Base-by-base conservation (phyloP, 2,888 invertebrate species). In the Candidula unifasciata region DNA sequence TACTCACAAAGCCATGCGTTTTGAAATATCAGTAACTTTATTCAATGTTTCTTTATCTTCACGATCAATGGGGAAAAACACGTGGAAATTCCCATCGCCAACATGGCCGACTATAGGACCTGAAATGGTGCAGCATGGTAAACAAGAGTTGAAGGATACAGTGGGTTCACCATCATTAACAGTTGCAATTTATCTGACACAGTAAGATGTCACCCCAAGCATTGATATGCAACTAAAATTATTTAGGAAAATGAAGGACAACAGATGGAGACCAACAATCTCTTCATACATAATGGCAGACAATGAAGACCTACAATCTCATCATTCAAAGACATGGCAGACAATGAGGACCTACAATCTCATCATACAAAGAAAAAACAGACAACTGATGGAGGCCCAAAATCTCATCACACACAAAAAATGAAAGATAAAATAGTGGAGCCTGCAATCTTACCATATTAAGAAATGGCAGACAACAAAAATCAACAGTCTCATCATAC, bases 81-180 rank as follows among this genome's bases (percentile, higher is more conserved):
- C 90, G 88, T 95, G 95, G 90, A 95, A 95, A 90, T 95, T 95
- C 0, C 95, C 95, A 91, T 95, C 95, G 1, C 95, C 95, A 64
- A 95, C 95, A 90, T 95, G 95, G 3, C 95, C 95, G 2, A 95
- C 93, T 52, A 95, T 94, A 0, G 94, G 93, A 85, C 94, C 94
- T 94, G 74, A 74, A 74, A 74, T 33, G 13, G 54, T 54, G 30
- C 54, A 74, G 30, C 54, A 74, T 18, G 18, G 52, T 74, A 54
- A 74, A 74, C 2, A 74, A n/a, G n/a, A 21, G 10, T 21, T 21
- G 3, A 60, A 13, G 21, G 13, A 60, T 21, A 13, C 60, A 21
- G 21, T 60, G 60, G 13, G 44, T 1, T 44, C 44, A 44, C 44
- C 44, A 44, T 44, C 44, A 10, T 44, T 44, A 44, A 44, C 44